Base-by-base conservation (phyloP, 2,113 vertebrate species). In the Macquaria australasica region DNA sequence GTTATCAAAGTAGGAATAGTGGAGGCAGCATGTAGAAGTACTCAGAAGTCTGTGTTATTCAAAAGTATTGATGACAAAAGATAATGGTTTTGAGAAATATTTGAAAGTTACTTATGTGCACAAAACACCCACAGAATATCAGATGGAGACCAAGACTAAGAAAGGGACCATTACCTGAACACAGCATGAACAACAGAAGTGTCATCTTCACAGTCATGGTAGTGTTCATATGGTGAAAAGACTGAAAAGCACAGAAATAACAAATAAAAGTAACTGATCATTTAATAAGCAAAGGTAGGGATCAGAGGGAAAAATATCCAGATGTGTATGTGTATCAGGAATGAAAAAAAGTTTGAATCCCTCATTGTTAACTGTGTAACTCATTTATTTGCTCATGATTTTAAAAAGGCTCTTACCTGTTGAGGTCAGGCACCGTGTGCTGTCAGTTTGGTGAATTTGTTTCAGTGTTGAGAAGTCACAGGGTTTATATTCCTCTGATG, bases 321-420 rank as follows among this genome's bases (percentile, higher is more conserved):
- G 8, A 18, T 51, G 28, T 53, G 50, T 55, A 15, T 73, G 34
- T 16, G 21, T 11, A 10, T 56, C 21, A 23, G 9, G 8, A 56
- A 56, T n/a, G 3, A 10, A 56, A 1, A 12, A n/a, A 41, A 28
- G 20, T 11, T 74, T 31, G 1, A 43, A 59, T 21, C 39, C n/a
- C 39, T 48, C 16, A 1, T 39, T 43, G 4, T 55, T 34, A 71
- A 48, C 23, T 64, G 48, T 31, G n/a, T 55, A 14, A 31, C 9
- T 45, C 10, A 76, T 68, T 11, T 1, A 11, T 43, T 41, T 28
- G 3, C 16, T 8, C 1, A 0, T n/a, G 21, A 39, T 45, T 73
- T 43, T 3, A 45, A 56, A 48, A 71, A 55, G 48, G 68, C 8
- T 81, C 88, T 79, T 81, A 92, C 89, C 87, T 87, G 66, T 43